Conservation (phyloP, 1,140 invertebrate genomes). For the Drosophila pseudoobscura region DNA sequence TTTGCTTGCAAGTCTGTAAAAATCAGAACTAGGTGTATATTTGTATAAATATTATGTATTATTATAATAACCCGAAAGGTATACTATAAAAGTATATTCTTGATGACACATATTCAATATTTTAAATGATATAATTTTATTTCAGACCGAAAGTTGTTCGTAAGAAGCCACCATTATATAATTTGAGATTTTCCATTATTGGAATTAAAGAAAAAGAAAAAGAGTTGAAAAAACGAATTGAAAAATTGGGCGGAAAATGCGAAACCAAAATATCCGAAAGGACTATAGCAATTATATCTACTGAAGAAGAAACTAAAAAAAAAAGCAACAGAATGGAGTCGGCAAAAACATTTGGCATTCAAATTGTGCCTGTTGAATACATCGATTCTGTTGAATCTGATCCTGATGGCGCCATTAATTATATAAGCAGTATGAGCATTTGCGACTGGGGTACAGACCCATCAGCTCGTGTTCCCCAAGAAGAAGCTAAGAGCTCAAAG, state of each 20-base stretch:
- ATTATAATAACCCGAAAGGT: too few relatives aligned
- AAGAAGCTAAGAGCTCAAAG: slow-evolving; percentile 85
- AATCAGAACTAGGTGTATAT: too few relatives aligned
- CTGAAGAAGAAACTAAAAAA: slow-evolving; percentile 88
- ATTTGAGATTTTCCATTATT: slow-evolving; percentile 91
- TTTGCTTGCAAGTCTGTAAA: too few relatives aligned
- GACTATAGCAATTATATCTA: slow-evolving; percentile 91
- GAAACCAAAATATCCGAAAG: slow-evolving; percentile 87
- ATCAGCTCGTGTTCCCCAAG: slow-evolving; percentile 85
- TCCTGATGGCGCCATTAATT: slow-evolving; percentile 85
- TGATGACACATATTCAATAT: too few relatives aligned
- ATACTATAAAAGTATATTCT: too few relatives aligned
- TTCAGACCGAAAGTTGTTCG: slow-evolving; percentile 86
- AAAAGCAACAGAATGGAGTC: slow-evolving; percentile 87
- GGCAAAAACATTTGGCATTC: slow-evolving; percentile 88
- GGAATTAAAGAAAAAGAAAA: slow-evolving; percentile 87
- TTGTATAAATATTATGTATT: too few relatives aligned
- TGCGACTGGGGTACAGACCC: slow-evolving; percentile 93
- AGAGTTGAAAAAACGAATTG: slow-evolving; percentile 88
- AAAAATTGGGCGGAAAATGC: slow-evolving; percentile 90
- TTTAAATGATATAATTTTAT: slow-evolving; percentile 1
- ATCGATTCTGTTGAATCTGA: slow-evolving; percentile 88
- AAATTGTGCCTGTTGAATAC: slow-evolving; percentile 92
- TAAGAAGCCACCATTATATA: slow-evolving; percentile 88
- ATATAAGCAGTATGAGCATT: slow-evolving; percentile 89